A percentile compares a stretch with the other conserved stretches of the same genome.
Conservation (phyloP, 1,140 invertebrate genomes). For the Drosophila parvula region DNA sequence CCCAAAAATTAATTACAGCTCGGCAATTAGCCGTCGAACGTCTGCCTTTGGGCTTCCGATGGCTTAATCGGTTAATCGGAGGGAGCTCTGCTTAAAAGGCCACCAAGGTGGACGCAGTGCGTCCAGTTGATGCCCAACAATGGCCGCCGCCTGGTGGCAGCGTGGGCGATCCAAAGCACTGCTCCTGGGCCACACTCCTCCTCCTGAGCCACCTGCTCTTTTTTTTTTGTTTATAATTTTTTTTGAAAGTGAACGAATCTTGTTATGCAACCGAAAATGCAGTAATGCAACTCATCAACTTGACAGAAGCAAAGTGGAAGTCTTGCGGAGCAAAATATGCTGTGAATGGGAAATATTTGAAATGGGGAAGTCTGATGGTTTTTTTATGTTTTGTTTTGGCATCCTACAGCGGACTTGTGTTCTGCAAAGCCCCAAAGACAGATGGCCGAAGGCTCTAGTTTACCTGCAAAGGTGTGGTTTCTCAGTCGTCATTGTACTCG, state of each 20-base stretch:
- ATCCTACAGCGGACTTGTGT: background rate
- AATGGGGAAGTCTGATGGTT: slow-evolving; percentile 18
- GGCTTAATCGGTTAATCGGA: slow-evolving; percentile 3
- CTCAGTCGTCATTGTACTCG: background rate
- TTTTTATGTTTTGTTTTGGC: slow-evolving; percentile 1
- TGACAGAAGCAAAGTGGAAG: slow-evolving; percentile 30
- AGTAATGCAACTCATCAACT: slow-evolving; percentile 48
- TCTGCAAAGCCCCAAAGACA: slow-evolving; percentile 4
- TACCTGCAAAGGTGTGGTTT: background rate
- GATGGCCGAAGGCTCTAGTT: too few relatives aligned
- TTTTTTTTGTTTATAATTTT: slow-evolving; percentile 8
- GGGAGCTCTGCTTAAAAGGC: slow-evolving; percentile 43
- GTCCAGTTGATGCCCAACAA: slow-evolving; percentile 52
- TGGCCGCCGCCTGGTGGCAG: slow-evolving; percentile 2
- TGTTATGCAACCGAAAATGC: slow-evolving; percentile 51
- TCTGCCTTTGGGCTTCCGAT: slow-evolving; percentile 21
- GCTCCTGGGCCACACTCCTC: slow-evolving; percentile 8
- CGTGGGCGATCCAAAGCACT: slow-evolving; percentile 35
- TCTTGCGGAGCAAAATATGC: slow-evolving; percentile 15
- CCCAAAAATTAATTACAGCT: slow-evolving; percentile 54
- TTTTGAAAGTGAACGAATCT: slow-evolving; percentile 62
- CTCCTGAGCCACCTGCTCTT: slow-evolving; percentile 11
- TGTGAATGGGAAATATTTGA: slow-evolving; percentile 40
- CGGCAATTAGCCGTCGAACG: slow-evolving; percentile 32
- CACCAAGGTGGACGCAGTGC: slow-evolving; percentile 45